Evolutionary conservation across 30 jellyfish, hydroid and myxozoan genomes (phyloP).

Genomic region (Cassiopea xamachana): DNA sequence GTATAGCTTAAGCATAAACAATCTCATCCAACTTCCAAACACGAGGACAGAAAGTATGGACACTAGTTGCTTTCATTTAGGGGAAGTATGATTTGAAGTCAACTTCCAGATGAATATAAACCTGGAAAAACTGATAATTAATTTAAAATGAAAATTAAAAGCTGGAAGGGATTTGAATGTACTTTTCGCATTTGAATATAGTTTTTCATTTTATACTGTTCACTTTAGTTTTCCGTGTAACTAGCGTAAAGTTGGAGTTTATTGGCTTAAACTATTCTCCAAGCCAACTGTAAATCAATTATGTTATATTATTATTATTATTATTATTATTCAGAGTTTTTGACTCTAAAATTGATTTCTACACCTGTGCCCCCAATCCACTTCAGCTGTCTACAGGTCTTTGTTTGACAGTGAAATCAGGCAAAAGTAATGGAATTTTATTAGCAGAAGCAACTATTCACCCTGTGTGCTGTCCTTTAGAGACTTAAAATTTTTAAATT

Average conservation of each 20-base stretch:
- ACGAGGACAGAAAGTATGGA: constrained; percentile 13
- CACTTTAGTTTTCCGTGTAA: neutral
- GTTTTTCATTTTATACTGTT: neutral
- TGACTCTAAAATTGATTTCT: too few relatives aligned
- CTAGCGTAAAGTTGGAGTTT: neutral
- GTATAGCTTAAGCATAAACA: neutral
- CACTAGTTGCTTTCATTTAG: constrained; percentile 7
- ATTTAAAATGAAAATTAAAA: neutral
- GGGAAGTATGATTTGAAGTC: constrained; percentile 9
- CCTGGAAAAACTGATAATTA: neutral
- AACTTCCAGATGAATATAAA: constrained; percentile 3
- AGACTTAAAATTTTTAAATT: too few relatives aligned
- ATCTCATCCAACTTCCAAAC: constrained; percentile 10
- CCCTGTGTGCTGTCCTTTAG: too few relatives aligned
- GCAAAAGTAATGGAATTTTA: too few relatives aligned
- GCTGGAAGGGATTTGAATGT: neutral
- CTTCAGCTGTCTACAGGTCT: too few relatives aligned
- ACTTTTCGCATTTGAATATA: constrained; percentile 7
- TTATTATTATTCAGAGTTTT: too few relatives aligned
- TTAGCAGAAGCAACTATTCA: too few relatives aligned
- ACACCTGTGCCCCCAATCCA: too few relatives aligned
- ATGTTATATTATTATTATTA: neutral
- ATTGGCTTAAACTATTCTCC: neutral
- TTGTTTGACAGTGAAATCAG: too few relatives aligned
- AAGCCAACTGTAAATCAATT: constrained; percentile 4